These are phyloP conservation scores for Parambassis ranga DNA, from an alignment of 2,797 vertebrate species.

Conservation along the genomic window DNA sequence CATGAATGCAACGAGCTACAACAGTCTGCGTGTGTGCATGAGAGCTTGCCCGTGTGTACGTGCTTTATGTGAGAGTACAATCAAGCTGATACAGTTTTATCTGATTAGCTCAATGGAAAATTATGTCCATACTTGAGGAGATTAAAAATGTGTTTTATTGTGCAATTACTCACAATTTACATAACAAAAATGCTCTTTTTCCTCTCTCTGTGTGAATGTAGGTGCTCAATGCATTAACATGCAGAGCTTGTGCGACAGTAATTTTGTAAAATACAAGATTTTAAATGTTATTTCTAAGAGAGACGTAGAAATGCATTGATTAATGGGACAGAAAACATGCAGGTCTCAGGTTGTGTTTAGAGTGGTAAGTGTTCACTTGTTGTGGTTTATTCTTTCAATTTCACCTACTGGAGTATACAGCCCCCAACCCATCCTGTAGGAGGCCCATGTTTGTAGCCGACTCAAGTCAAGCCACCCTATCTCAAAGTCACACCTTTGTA, in stretches of 20 bases:
- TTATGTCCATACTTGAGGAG: slow-evolving; percentile 8
- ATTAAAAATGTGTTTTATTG: background rate
- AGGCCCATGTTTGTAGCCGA: slow-evolving; percentile 26
- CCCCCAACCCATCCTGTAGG: slow-evolving; percentile 58
- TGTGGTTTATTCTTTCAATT: slow-evolving; percentile 64
- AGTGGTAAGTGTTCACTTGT: slow-evolving; percentile 45
- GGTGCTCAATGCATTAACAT: no score
- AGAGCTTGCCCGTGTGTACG: background rate
- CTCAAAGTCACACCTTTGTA: slow-evolving; percentile 65
- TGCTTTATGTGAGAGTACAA: background rate
- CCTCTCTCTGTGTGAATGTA: no score
- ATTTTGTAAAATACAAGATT: no score
- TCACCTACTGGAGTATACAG: slow-evolving; percentile 42
- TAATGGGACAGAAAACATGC: slow-evolving; percentile 52
- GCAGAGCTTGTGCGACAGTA: no score
- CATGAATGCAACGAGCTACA: background rate
- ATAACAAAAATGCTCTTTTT: no score
- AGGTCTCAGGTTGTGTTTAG: slow-evolving; percentile 25
- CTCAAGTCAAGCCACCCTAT: no score
- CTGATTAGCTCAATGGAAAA: slow-evolving; percentile 39
- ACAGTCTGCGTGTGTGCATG: background rate
- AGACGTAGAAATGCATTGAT: slow-evolving; percentile 28
- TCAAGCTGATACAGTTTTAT: slow-evolving; percentile 34
- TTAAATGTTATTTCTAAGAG: background rate
- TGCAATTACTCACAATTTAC: background rate